Conservation (phyloP, 2,888 invertebrate genomes). For the Dolichopus griseipennis region DNA sequence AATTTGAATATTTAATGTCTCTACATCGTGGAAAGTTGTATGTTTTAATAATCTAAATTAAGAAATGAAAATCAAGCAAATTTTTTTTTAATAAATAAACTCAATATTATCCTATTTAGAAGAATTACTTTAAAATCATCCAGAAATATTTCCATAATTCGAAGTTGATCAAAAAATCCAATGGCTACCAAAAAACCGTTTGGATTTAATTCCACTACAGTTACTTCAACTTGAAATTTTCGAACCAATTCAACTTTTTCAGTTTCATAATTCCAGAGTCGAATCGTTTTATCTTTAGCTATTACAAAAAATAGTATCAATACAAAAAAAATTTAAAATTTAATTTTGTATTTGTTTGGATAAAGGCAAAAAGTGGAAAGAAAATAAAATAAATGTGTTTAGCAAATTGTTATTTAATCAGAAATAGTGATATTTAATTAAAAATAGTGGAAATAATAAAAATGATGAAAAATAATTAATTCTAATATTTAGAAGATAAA, state of each 20-base stretch:
- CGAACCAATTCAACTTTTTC: conserved; percentile 69
- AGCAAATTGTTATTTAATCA: too few relatives aligned
- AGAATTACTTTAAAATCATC: conserved; percentile 62
- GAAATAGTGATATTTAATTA: too few relatives aligned
- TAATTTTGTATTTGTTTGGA: background rate
- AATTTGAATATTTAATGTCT: conserved; percentile 69
- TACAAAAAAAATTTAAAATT: background rate
- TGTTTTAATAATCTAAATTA: conserved; percentile 37
- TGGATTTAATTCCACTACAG: conserved; percentile 64
- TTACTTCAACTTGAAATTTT: conserved; percentile 69
- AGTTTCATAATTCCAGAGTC: conserved; percentile 88
- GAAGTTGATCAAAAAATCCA: conserved; percentile 83
- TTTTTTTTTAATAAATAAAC: background rate
- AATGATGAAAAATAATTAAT: too few relatives aligned
- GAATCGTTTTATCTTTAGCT: conserved; percentile 69
- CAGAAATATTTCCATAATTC: conserved; percentile 78
- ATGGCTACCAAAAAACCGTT: conserved; percentile 75
- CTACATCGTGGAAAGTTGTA: conserved; percentile 59
- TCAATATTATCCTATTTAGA: background rate
- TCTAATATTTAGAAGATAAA: too few relatives aligned
- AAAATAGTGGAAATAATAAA: too few relatives aligned
- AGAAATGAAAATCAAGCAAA: conserved; percentile 4
- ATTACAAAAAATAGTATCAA: conserved; percentile 41
- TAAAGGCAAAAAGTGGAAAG: background rate
- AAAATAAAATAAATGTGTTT: too few relatives aligned